phyloP scores from a whole-genome alignment of 2,888 invertebrate species.

The Willowsia nigromaculata region DNA sequence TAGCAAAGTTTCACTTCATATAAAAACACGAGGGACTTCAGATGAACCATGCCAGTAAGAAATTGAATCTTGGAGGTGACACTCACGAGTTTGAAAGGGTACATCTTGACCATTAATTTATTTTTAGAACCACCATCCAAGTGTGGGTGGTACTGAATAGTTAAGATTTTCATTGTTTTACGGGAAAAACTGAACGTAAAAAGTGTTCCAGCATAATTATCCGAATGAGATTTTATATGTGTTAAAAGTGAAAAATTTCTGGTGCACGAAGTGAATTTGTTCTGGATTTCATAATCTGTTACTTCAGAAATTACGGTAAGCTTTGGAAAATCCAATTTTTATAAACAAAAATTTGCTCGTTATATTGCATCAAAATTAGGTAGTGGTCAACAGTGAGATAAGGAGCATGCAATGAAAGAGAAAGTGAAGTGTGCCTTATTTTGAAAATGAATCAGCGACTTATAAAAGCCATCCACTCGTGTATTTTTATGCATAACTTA shows the following conservation, averaged over 20 bases:
- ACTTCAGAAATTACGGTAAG: constrained; percentile 9
- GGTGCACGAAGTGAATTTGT: not conserved
- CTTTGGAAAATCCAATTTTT: not conserved
- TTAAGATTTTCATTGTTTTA: too few species aligned
- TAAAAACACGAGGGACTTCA: constrained; percentile 51
- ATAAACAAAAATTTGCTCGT: not conserved
- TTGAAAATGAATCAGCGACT: not conserved
- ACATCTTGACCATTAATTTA: constrained; percentile 3
- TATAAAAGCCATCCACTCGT: not conserved
- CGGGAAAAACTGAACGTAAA: too few species aligned
- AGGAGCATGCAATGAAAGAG: not conserved
- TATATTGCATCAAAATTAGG: too few species aligned
- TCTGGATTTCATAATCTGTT: not conserved
- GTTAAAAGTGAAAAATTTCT: not conserved
- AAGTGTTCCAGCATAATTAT: too few species aligned
- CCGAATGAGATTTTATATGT: too few species aligned
- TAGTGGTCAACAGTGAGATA: not conserved
- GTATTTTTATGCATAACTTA: not conserved
- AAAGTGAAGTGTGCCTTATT: not conserved
- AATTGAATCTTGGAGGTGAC: constrained; percentile 66
- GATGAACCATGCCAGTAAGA: constrained; percentile 56
- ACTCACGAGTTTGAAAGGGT: constrained; percentile 32
- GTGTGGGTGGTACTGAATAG: not conserved
- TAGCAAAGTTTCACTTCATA: constrained; percentile 63
- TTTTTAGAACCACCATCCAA: not conserved